These are phyloP conservation scores for Ectropis crepuscularia DNA, from an alignment of 2,888 invertebrate species.

Conservation along the genomic window DNA sequence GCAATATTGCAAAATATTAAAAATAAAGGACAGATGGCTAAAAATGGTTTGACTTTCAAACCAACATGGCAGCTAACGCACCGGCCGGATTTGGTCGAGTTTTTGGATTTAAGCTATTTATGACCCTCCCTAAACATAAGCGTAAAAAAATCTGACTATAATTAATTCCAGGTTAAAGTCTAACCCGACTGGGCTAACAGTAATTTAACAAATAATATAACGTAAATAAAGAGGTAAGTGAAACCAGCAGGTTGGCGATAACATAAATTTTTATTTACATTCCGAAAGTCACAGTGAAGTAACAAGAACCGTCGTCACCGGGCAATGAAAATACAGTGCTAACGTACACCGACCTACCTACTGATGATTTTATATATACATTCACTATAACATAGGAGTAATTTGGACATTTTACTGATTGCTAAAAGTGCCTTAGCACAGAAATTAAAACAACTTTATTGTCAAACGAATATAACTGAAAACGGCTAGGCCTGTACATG, in stretches of 20 bases:
- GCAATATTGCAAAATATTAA: no score
- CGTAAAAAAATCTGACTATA: no score
- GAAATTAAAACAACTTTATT: slow-evolving; percentile 46
- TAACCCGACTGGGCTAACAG: no score
- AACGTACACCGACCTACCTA: slow-evolving; percentile 51
- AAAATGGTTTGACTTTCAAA: no score
- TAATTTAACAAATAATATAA: no score
- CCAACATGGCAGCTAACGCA: no score
- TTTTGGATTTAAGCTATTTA: no score
- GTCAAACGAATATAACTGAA: slow-evolving; percentile 48
- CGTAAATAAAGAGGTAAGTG: slow-evolving; percentile 41
- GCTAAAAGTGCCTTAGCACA: slow-evolving; percentile 40
- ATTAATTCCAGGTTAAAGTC: no score
- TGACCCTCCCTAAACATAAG: no score
- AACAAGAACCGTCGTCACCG: slow-evolving; percentile 70
- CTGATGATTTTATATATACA: slow-evolving; percentile 59
- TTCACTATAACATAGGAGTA: slow-evolving; percentile 44
- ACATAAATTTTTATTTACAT: slow-evolving; percentile 84
- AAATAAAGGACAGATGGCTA: no score
- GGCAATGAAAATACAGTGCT: slow-evolving; percentile 67
- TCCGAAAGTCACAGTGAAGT: slow-evolving; percentile 81
- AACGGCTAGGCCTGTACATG: slow-evolving; percentile 67
- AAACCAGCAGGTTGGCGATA: slow-evolving; percentile 65
- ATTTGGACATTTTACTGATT: slow-evolving; percentile 35
- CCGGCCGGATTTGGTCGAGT: no score